phyloP scores from a whole-genome alignment of 1,140 invertebrate genomes.

The Aphelenchoides avenae region DNA sequence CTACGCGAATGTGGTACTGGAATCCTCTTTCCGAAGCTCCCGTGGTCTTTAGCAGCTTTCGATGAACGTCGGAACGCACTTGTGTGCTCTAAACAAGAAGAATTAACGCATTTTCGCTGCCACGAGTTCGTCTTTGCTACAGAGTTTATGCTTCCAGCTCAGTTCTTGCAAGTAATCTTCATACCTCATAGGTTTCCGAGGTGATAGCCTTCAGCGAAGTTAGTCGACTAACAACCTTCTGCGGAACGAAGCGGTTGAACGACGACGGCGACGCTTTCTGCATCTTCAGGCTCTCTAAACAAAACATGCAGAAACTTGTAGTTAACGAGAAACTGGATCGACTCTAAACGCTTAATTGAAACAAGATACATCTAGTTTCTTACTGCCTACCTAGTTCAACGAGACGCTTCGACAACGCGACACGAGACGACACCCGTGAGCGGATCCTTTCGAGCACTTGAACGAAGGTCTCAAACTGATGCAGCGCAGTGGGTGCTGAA shows the following conservation, averaged over 20 bases:
- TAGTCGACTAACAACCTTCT: not conserved
- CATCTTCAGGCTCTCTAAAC: not conserved
- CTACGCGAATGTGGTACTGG: not conserved
- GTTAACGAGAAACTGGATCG: no score
- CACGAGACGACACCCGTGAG: not conserved
- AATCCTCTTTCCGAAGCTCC: not conserved
- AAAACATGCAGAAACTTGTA: not conserved
- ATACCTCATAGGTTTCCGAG: conserved; percentile 1
- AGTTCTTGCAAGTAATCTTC: not conserved
- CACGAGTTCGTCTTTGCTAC: no score
- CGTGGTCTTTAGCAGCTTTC: not conserved
- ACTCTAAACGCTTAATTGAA: not conserved
- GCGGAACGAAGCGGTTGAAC: not conserved
- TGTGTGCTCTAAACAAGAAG: not conserved
- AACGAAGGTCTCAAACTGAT: conserved; percentile 5
- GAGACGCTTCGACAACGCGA: not conserved
- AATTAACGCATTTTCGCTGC: not conserved
- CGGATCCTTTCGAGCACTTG: conserved; percentile 4
- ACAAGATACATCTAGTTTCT: no score
- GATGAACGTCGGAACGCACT: not conserved
- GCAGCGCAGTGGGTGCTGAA: not conserved
- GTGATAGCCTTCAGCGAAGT: conserved; percentile 5
- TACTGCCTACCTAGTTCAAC: conserved; percentile 3
- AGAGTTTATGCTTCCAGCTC: not conserved
- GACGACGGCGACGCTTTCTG: not conserved